phyloP scores from a whole-genome alignment of 1,140 invertebrate genomes.

The Eumaeus atala region DNA sequence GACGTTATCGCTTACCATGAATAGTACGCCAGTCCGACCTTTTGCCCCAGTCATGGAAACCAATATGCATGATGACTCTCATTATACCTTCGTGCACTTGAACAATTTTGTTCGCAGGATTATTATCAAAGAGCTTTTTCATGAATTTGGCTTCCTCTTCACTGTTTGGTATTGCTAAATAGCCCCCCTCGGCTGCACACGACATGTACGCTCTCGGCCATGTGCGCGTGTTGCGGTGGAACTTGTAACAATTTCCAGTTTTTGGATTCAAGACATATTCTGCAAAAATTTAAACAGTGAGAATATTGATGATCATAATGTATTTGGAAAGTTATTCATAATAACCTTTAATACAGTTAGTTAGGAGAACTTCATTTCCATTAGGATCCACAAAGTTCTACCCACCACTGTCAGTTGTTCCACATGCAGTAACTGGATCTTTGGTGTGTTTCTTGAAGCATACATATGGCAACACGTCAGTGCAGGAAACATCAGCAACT shows the following conservation, averaged over 20 bases:
- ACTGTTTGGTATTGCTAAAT: conserved; percentile 22
- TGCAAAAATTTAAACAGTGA: too few relatives aligned
- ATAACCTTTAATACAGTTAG: too few relatives aligned
- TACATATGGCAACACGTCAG: conserved; percentile 23
- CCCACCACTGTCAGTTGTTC: conserved; percentile 23
- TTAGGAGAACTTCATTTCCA: too few relatives aligned
- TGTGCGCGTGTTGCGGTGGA: conserved; percentile 11
- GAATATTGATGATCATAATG: too few relatives aligned
- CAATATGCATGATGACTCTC: not conserved
- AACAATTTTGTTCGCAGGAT: not conserved
- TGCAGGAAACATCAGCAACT: conserved; percentile 21
- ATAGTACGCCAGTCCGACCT: conserved; percentile 10
- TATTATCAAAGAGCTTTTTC: conserved; percentile 12
- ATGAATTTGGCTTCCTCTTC: not conserved
- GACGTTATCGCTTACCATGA: conserved; percentile 4
- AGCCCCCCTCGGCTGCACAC: conserved; percentile 20
- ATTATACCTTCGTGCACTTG: not conserved
- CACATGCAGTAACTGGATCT: conserved; percentile 13
- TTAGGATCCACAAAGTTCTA: not conserved
- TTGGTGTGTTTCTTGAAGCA: conserved; percentile 25
- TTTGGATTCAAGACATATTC: conserved; percentile 5
- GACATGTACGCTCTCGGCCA: conserved; percentile 18
- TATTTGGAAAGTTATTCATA: too few relatives aligned
- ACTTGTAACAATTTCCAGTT: conserved; percentile 27
- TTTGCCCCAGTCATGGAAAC: conserved; percentile 17